Evolutionary conservation across 2,797 vertebrate genomes (phyloP).

Genomic region (Chrysolophus pictus): DNA sequence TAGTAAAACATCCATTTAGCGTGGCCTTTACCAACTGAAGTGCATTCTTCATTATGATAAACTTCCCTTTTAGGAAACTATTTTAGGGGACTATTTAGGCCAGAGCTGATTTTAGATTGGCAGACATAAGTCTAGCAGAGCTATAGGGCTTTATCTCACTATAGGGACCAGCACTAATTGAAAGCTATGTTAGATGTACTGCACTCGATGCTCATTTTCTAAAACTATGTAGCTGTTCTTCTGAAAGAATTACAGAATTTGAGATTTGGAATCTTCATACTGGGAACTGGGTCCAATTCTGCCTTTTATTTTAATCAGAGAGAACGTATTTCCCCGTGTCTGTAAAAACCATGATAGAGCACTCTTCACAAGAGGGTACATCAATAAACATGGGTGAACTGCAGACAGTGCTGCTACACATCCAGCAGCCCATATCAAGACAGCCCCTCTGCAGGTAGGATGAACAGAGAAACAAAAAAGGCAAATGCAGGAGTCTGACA

Average conservation of each 20-base stretch:
- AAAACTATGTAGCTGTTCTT: background rate
- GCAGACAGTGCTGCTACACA: background rate
- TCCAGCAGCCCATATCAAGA: background rate
- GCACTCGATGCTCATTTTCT: background rate
- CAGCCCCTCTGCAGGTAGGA: background rate
- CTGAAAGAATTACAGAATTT: background rate
- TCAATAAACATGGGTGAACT: background rate
- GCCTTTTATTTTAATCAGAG: background rate
- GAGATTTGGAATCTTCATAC: background rate
- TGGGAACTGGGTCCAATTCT: background rate
- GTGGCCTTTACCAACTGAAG: background rate
- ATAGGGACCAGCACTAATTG: background rate
- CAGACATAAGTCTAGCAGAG: background rate
- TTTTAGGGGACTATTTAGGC: background rate
- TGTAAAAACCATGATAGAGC: background rate
- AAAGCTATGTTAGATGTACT: background rate
- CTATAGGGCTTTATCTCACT: background rate
- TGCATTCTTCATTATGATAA: background rate
- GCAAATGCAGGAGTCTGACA: background rate
- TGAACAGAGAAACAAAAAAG: background rate
- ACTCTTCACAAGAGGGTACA: background rate
- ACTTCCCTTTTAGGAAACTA: background rate
- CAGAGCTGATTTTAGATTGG: background rate
- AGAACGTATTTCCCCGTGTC: fast-evolving
- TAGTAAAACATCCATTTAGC: background rate